Percentiles rank a stretch among this genome's conserved stretches.
These are phyloP conservation scores for Psophia crepitans DNA, from an alignment of 2,113 vertebrate species.

Conservation along the genomic window DNA sequence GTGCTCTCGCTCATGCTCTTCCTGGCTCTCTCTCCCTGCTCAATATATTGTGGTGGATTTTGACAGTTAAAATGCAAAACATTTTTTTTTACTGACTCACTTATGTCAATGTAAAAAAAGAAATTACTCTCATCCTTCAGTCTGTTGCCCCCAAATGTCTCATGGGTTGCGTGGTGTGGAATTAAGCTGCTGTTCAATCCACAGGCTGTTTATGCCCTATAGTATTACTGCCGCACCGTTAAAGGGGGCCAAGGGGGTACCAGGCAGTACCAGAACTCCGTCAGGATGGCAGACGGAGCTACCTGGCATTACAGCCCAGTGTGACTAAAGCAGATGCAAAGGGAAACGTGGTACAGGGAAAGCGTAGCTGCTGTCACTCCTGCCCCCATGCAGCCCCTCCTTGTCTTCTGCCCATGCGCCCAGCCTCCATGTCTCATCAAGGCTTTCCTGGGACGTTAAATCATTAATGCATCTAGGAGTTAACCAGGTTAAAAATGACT, in stretches of 20 bases:
- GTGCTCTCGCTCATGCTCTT: neutral
- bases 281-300: neutral
- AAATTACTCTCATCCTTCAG: neutral
- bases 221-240: no score
- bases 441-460: neutral
- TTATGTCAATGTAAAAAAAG: neutral
- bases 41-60: neutral
- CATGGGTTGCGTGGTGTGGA: neutral
- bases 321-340: neutral
- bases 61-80: neutral
- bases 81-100: neutral
- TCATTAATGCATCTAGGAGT: neutral
- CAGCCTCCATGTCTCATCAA: neutral
- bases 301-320: neutral
- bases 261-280: rapidly evolving
- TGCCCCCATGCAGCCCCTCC: neutral
- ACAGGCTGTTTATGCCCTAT: rapidly evolving
- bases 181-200: neutral
- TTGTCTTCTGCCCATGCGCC: neutral
- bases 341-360: neutral
- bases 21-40: neutral
- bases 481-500: neutral
- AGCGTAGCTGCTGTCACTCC: neutral
- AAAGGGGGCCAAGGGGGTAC: neutral
- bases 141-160: neutral